Evolutionary conservation across 2,888 invertebrate species (phyloP), one percentile per base, ranked within the genome.

Genomic region (Phorcus lineatus): DNA sequence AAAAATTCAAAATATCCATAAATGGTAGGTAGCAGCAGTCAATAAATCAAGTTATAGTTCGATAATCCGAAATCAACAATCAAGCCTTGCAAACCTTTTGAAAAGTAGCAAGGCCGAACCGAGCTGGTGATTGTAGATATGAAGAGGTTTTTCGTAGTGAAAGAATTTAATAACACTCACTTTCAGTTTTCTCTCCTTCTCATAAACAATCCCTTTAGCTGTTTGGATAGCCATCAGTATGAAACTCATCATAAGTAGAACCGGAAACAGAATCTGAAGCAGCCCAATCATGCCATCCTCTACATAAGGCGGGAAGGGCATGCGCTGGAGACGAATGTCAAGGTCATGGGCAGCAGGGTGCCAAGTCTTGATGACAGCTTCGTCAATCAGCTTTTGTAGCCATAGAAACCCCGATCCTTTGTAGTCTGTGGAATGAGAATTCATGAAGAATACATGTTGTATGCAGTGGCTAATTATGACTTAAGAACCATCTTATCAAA

Each of bases 231-330:
- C 95, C 0, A 96, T 95, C 91, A 97, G 96, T 79, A 96, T 95
- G 90, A 96, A 97, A 90, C 96, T 96, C n/a, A 97, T 93, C 93
- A 97, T 94, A 31, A 97, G 94, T 74, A 97, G 95, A 85, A 96
- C 93, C 0, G 97, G 96, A 81, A 97, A 94, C 87, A 96, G 94
- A 17, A 94, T 92, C 89, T 95, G 94, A 62, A 97, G 91, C 0
- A 95, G 95, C 54, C 95, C 93, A 0, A 96, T 92, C 22, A 96
- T 94, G 0, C 94, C 91, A 92, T 97, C 97, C 31, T 94, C 93
- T 0, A 95, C 92, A 92, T 95, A 97, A 0, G 94, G 92, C 0
- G 96, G 96, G 92, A 96, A 96, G 0, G 97, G 96, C 92, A 95
- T 96, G 77, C 97, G 94, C 89, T 95, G 94, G 87, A 96, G 90